These are phyloP conservation scores for Sus cebifrons DNA, from an alignment of 2,797 vertebrate species.

Conservation along the genomic window DNA sequence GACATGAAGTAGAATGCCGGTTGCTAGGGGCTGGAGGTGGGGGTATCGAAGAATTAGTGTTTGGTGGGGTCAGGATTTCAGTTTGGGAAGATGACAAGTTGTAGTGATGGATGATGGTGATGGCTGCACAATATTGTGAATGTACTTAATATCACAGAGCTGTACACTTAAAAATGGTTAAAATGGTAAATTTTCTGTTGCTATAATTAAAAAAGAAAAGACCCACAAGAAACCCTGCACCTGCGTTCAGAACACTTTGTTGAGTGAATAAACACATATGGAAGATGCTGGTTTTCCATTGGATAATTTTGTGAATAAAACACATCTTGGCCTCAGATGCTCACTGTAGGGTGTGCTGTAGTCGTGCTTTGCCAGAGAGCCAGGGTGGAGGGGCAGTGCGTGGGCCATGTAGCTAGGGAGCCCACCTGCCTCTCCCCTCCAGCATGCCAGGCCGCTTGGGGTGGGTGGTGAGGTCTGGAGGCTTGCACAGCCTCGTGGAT, in stretches of 20 bases:
- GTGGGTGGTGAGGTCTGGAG: neutral
- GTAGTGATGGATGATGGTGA: neutral
- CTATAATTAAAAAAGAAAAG: neutral
- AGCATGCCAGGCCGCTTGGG: neutral
- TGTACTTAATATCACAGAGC: neutral
- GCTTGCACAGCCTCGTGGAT: neutral
- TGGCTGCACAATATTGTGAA: neutral
- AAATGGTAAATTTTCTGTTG: neutral
- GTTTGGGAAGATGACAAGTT: neutral
- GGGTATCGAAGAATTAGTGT: neutral
- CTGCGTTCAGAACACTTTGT: neutral
- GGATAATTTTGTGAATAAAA: neutral
- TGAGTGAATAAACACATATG: neutral
- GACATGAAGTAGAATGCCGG: neutral
- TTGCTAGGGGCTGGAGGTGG: neutral
- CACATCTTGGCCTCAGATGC: neutral
- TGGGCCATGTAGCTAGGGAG: neutral
- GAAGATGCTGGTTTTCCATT: neutral
- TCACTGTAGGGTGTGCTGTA: neutral
- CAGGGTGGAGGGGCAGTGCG: neutral
- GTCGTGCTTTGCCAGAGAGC: rapidly evolving
- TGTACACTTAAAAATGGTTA: neutral
- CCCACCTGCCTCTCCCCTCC: neutral
- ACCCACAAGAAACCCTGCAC: neutral
- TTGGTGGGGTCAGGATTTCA: neutral